Evolutionary conservation across 2,888 invertebrate species (phyloP), one percentile per base, ranked within the genome.

Genomic region (Cyclophora albipunctata): DNA sequence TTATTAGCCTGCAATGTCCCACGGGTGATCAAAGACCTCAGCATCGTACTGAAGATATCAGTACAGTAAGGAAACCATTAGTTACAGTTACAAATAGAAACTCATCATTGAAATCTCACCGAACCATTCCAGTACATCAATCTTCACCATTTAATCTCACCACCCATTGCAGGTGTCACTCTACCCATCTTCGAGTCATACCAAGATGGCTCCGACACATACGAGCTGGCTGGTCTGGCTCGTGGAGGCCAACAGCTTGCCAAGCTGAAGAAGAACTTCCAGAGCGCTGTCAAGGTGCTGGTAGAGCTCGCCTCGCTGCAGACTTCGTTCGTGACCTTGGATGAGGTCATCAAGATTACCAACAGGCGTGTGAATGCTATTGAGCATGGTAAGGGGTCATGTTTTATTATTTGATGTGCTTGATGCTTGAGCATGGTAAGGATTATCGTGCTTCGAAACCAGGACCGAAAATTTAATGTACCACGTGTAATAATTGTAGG

Each of bases 351-450:
- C 73, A 99, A 99, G 90, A 94, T 98, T 60, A 99, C 99, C 34
- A 99, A 99, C 83, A 92, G 99, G 70, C 95, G 99, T 92, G 99
- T 99, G 33, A 99, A 99, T 78, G 99, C 99, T 70, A 98, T 99
- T 82, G 99, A 99, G 85, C 98, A 99, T 71, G 98, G 96, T 96
- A 75, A 81, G 85, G 37, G 37, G 20, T 20, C 60, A 5, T 4
- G 41, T 7, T 20, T 7, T 3, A 40, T n/a, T 7, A 7, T 33
- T 3, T 42, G 7, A 33, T 42, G 42, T 42, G 5, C 20, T 1
- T 20, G 20, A 20, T 20, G 20, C 20, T 20, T 20, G 20, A 20
- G 20, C 20, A 20, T 20, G 20, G 20, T 20, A 20, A 1, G 20
- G 20, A 2, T 20, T 20, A 20, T 20, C 20, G 20, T 20, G 20